Base-by-base conservation (phyloP, 2,888 invertebrate genomes). In the Lypha dubia region DNA sequence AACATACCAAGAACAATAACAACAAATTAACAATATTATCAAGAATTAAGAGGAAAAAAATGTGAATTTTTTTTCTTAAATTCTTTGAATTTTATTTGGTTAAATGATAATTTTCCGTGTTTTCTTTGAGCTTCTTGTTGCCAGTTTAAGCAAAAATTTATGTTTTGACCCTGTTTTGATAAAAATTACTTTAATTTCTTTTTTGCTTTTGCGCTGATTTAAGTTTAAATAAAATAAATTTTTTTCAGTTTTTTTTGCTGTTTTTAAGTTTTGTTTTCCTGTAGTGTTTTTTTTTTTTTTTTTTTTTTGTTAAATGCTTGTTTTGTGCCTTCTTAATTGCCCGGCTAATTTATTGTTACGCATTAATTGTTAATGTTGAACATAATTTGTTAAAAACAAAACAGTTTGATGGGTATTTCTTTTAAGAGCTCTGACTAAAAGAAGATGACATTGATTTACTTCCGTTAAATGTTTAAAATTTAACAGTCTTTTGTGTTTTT, bases 291-390 rank as follows among this genome's bases (percentile, higher is more conserved):
- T n/a, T n/a, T n/a, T n/a, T n/a, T 65, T 79, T 38, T 74, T 44
- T 89, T 65, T 79, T 38, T 74, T 44, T 89, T 88, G 89, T 89
- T 89, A 88, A 89, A 88, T 88, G 89, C 89, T 90, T 89, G 88
- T 70, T 9, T 67, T 89, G n/a, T 89, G 88, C 86, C 87, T 87
- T 90, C 88, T 90, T 90, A 90, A 90, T 90, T 90, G 90, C 88
- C 87, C 88, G 86, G 88, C 88, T 89, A 89, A 90, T 90, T 90
- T 90, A 90, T 90, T 90, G 90, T 89, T 89, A 87, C 88, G 88
- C 81, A 87, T 82, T 80, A 83, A 86, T 86, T 86, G 76, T 80
- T 84, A 76, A 84, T 80, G 80, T 62, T 84, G 38, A 77, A 80
- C 80, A 84, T 84, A 80, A 84, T 75, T 77, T 82, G 56, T 75